phyloP scores from a whole-genome alignment of 1,140 invertebrate species.

The Dolichoris vasculosae region DNA sequence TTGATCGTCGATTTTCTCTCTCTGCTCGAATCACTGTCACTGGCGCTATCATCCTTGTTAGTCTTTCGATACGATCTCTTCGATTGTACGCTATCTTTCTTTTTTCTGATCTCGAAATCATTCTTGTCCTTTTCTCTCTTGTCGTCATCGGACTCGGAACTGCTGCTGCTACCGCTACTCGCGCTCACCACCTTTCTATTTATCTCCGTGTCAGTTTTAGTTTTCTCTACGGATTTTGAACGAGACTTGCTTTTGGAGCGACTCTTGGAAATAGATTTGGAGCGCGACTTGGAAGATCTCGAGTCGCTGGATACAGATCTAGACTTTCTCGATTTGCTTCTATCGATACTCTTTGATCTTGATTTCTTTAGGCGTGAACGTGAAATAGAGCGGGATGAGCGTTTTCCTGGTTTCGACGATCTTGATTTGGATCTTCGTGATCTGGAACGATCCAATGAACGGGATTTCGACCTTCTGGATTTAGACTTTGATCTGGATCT shows the following conservation, averaged over 20 bases:
- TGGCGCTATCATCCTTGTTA: constrained; percentile 84
- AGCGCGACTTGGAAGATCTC: constrained; percentile 67
- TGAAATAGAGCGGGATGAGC: constrained; percentile 61
- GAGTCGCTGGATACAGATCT: constrained; percentile 68
- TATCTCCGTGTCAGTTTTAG: constrained; percentile 71
- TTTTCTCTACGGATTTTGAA: constrained; percentile 69
- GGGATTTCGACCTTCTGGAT: constrained; percentile 65
- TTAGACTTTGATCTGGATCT: constrained; percentile 68
- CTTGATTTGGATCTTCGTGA: constrained; percentile 65
- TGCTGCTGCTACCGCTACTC: constrained; percentile 70
- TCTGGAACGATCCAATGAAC: constrained; percentile 48
- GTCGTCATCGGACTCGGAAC: constrained; percentile 67
- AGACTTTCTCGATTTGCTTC: constrained; percentile 70
- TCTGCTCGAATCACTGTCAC: constrained; percentile 74
- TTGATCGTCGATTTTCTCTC: constrained; percentile 69
- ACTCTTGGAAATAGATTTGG: constrained; percentile 60
- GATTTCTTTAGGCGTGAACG: constrained; percentile 67
- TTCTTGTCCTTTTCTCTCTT: constrained; percentile 77
- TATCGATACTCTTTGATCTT: constrained; percentile 67
- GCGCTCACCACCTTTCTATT: constrained; percentile 65
- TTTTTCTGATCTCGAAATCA: constrained; percentile 83
- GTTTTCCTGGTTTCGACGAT: constrained; percentile 63
- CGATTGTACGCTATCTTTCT: constrained; percentile 86
- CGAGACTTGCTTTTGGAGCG: constrained; percentile 65
- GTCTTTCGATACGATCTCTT: constrained; percentile 89